These are phyloP conservation scores for Macrosteles quadrilineatus DNA, from an alignment of 1,140 invertebrate species.

Conservation along the genomic window DNA sequence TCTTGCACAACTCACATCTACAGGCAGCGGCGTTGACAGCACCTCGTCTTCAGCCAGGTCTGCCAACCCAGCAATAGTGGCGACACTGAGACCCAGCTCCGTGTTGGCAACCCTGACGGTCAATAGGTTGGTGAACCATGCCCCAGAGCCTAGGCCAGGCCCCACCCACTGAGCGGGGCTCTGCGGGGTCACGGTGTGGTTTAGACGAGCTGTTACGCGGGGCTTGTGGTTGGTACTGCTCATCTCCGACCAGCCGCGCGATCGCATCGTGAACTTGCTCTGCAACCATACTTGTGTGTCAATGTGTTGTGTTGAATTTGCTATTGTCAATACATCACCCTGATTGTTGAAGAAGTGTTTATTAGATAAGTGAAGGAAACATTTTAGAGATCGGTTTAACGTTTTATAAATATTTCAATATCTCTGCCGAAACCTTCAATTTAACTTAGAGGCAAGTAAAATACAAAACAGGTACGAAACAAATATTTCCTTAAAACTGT, in stretches of 20 bases:
- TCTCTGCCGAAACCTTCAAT: too few relatives aligned
- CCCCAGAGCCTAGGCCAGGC: constrained; percentile 10
- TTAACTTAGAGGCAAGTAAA: too few relatives aligned
- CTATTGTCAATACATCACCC: neutral
- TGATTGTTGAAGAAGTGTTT: neutral
- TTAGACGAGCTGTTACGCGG: constrained; percentile 60
- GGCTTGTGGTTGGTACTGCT: constrained; percentile 49
- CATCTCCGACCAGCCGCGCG: constrained; percentile 68
- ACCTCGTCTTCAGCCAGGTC: constrained; percentile 88
- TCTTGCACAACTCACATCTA: constrained; percentile 62
- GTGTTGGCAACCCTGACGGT: constrained; percentile 68
- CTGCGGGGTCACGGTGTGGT: constrained; percentile 58
- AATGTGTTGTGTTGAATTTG: constrained; percentile 1
- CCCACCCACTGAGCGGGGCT: constrained; percentile 44
- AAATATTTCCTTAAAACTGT: too few relatives aligned
- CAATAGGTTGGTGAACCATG: constrained; percentile 55
- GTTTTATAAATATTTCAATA: too few relatives aligned
- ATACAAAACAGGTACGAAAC: too few relatives aligned
- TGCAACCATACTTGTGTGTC: constrained; percentile 44
- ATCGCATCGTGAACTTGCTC: constrained; percentile 72
- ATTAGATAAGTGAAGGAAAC: too few relatives aligned
- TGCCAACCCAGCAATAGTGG: constrained; percentile 71
- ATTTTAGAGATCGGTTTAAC: too few relatives aligned
- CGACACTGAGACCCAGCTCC: constrained; percentile 73
- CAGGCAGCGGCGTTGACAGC: constrained; percentile 72